Evolutionary conservation across 2,113 vertebrate species (phyloP).

Genomic region (Oenanthe melanoleuca): DNA sequence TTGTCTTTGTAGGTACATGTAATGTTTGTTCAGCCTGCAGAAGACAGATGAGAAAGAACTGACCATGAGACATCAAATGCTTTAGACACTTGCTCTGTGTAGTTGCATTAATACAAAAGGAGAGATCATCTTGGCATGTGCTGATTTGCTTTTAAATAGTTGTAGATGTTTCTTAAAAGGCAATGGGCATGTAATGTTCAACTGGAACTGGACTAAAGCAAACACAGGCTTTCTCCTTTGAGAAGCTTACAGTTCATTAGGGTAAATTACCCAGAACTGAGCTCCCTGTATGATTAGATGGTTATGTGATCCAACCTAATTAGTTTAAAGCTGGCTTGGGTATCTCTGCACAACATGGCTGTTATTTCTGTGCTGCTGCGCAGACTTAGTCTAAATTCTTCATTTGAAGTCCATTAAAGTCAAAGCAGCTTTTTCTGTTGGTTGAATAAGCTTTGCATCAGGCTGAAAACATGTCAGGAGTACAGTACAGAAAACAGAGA

Average conservation of each 20-base stretch:
- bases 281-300: constrained; percentile 7
- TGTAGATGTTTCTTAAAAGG: not conserved
- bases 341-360: not conserved
- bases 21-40: not conserved
- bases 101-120: not conserved
- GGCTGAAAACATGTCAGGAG: constrained; percentile 21
- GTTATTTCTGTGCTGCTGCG: constrained; percentile 12
- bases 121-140: not conserved
- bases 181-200: not conserved
- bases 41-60: not conserved
- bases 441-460: constrained; percentile 20
- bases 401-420: constrained; percentile 32
- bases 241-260: constrained; percentile 32
- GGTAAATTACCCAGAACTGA: constrained; percentile 21
- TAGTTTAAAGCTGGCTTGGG: constrained; percentile 41
- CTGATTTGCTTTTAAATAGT: not conserved
- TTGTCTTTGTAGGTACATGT: not conserved
- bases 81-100: not conserved
- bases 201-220: not conserved
- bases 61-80: not conserved
- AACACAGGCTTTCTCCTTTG: constrained; percentile 16
- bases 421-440: constrained; percentile 17
- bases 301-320: constrained; percentile 35
- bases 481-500: not conserved
- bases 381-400: constrained; percentile 25